Evolutionary conservation across 2,113 vertebrate species (phyloP), one percentile per base, ranked within the genome.

Genomic region (Catharus minimus): DNA sequence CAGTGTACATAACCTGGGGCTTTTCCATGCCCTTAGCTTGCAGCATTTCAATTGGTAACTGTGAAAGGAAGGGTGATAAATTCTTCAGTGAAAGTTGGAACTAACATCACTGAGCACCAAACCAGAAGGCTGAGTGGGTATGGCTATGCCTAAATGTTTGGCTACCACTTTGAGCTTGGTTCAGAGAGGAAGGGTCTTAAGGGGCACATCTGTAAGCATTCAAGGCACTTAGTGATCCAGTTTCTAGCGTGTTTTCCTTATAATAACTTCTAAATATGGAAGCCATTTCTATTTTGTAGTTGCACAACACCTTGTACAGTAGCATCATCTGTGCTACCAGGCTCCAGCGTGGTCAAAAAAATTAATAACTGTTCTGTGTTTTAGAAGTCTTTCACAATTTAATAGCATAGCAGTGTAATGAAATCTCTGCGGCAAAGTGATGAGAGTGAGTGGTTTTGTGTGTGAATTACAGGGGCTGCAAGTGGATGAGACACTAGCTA

Each of bases 401-500:
- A 86, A 46, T 49, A 53, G 38, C 79, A 16, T 16, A 78, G 77
- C 38, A 85, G 22, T 13, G 43, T 72, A 90, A 84, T 84, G 66
- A 90, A 86, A 78, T 55, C 55, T 82, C 82, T 66, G 47, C 0
- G 0, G 62, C 33, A 43, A 57, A 72, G 53, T 52, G 85, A 87
- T 81, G 88, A 90, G 83, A 73, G 36, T 7, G n/a, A 93, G 69
- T 30, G 30, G 62, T 47, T 89, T 89, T 84, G 62, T 88, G 73
- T 90, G 55, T 62, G 88, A 86, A 90, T 93, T 90, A 84, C 77
- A 79, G 80, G 86, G 86, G 56, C 83, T 81, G 86, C 10, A 4
- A 93, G 52, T 21, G 57, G 82, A 52, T 0, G 1, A 94, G 90
- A 89, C 88, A 92, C 49, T 79, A 89, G 52, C 89, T 93, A 32